Conservation (phyloP, 2,888 invertebrate species). For the Metellina segmentata region DNA sequence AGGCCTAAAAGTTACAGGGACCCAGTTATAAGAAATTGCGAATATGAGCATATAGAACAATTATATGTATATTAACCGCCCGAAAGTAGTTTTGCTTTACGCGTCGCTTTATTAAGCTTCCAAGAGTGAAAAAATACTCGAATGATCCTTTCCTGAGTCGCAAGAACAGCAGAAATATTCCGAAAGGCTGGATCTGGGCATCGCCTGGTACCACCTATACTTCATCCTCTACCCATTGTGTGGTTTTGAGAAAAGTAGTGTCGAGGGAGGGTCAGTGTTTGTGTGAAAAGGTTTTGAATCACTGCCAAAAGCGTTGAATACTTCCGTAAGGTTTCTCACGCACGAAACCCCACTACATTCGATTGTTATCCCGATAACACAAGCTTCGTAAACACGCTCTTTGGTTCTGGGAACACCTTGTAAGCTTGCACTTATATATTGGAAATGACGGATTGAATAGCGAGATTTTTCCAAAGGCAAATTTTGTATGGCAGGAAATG, state of each 20-base stretch:
- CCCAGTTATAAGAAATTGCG: no score
- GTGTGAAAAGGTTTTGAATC: not conserved
- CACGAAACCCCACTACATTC: not conserved
- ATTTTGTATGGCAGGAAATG: not conserved
- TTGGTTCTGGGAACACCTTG: not conserved
- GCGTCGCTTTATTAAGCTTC: no score
- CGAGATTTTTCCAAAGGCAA: not conserved
- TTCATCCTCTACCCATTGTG: not conserved
- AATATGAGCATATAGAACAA: no score
- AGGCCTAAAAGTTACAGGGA: no score
- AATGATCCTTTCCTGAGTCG: no score
- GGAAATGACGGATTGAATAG: not conserved
- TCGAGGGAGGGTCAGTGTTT: not conserved
- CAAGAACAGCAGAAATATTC: no score
- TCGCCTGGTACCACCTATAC: no score
- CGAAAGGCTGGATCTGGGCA: no score
- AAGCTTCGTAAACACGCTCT: not conserved
- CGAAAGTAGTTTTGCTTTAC: no score
- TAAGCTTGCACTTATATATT: not conserved
- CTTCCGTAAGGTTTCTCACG: slow-evolving; percentile 1
- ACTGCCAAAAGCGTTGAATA: not conserved
- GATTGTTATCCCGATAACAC: not conserved
- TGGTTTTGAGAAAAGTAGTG: not conserved
- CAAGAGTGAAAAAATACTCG: no score
- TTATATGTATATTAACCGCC: no score